phyloP scores from a whole-genome alignment of 2,113 vertebrate genomes.

The Lonchura striata region DNA sequence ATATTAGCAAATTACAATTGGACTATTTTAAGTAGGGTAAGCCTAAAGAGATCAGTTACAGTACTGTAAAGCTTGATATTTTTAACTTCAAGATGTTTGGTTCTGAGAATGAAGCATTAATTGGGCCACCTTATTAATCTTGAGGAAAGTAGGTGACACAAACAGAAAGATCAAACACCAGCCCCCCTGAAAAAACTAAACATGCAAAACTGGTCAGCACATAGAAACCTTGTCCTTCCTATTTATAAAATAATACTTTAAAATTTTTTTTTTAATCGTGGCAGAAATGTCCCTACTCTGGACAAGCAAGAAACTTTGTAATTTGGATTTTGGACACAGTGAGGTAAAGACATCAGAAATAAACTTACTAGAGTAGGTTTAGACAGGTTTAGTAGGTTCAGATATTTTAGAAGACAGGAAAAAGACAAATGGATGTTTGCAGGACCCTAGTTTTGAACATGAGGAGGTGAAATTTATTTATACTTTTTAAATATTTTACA shows the following conservation, averaged over 20 bases:
- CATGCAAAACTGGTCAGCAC: not conserved
- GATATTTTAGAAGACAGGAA: not conserved
- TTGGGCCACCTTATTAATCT: not conserved
- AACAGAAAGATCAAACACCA: not conserved
- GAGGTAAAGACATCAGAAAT: not conserved
- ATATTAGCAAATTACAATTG: not conserved
- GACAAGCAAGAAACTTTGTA: not conserved
- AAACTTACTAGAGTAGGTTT: not conserved
- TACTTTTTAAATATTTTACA: rapidly evolving
- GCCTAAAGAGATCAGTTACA: not conserved
- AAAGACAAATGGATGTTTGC: not conserved
- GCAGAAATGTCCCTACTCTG: not conserved
- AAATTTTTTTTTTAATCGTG: not conserved
- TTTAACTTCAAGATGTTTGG: not conserved
- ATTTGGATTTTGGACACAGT: not conserved
- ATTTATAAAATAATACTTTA: not conserved
- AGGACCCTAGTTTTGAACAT: not conserved
- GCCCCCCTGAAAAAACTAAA: not conserved
- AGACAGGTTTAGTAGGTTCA: not conserved
- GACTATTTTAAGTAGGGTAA: not conserved
- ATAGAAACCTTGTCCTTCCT: not conserved
- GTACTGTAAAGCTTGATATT: not conserved
- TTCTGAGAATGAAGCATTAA: not conserved
- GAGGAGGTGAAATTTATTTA: not conserved
- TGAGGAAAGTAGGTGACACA: not conserved